phyloP scores from a whole-genome alignment of 1,140 invertebrate genomes.

The Dolichoris vasculosae region DNA sequence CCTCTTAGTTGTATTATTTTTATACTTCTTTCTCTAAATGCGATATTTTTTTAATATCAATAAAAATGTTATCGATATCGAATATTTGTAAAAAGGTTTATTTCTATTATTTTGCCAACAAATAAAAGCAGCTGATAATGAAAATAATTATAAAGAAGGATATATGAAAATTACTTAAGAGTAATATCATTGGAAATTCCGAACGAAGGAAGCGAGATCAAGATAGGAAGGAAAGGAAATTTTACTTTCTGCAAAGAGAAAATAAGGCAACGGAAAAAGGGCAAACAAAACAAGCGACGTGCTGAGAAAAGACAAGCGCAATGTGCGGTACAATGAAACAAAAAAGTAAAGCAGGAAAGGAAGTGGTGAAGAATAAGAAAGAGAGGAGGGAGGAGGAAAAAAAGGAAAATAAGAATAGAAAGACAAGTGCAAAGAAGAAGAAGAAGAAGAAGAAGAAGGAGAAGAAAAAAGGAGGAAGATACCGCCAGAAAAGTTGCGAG shows the following conservation, averaged over 20 bases:
- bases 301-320: conserved; percentile 50
- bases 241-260: conserved; percentile 11
- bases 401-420: conserved; percentile 31
- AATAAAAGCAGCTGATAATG: not conserved
- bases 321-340: not conserved
- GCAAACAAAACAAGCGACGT: conserved; percentile 45
- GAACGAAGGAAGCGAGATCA: not conserved
- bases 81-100: too few species aligned
- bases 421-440: conserved; percentile 26
- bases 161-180: conserved; percentile 18
- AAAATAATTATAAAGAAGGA: conserved; percentile 17
- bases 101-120: too few species aligned
- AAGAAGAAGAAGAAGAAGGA: conserved; percentile 41
- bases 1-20: too few species aligned
- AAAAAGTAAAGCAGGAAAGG: not conserved
- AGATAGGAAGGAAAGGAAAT: not conserved
- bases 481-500: conserved; percentile 50
- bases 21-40: too few species aligned
- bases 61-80: too few species aligned
- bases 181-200: conserved; percentile 14
- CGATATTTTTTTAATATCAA: too few species aligned
- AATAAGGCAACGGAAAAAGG: not conserved
- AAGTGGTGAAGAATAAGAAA: not conserved
- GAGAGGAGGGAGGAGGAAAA: conserved; percentile 32
- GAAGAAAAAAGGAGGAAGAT: conserved; percentile 37